Base-by-base conservation (phyloP, 1,140 invertebrate species). In the Apis cerana region DNA sequence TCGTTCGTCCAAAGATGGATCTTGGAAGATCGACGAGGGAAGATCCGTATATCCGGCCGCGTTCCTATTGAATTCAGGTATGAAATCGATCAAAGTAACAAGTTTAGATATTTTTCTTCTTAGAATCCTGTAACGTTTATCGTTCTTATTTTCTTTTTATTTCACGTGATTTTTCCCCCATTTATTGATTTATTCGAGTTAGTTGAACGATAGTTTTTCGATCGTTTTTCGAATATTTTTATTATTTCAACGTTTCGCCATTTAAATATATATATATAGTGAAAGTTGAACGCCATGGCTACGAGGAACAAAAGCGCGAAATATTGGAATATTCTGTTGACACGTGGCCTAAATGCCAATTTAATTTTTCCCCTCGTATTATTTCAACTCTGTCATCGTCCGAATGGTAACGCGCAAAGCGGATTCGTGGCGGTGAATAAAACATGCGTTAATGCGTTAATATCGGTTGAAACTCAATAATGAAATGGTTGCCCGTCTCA, bases 1-100 rank as follows among this genome's bases (percentile, higher is more conserved):
- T 15, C 72, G 64, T 33, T 65, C 58, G 19, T 43, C 61, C n/a
- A 88, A 81, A 33, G 85, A 88, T 23, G 85, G 64, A 17, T 64
- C 82, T 0, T 54, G 52, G 61, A 88, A 79, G 56, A 76, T 82
- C 65, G 75, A 88, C 56, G 78, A 87, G 2, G 48, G 17, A 17
- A 67, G 79, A 67, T 21, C 50, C 12, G 43, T 79, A 9, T 87
- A 75, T 23, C 58, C 85, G 19, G n/a, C 43, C 33, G 33, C 70
- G 1, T 27, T 72, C 21, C 52, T 33, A n/a, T 27, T 72, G 0
- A 17, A 65, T 15, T 71, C 72, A 86, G 85, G 86, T 86, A 86
- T 17, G 75, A 62, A 21, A 19, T 7, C 33, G 3, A 33, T 33
- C 33, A 1, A n/a, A n/a, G n/a, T n/a, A 27, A 27, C 27, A 27